These are phyloP conservation scores for Camponotus pennsylvanicus DNA, from an alignment of 1,140 invertebrate genomes.

Conservation along the genomic window DNA sequence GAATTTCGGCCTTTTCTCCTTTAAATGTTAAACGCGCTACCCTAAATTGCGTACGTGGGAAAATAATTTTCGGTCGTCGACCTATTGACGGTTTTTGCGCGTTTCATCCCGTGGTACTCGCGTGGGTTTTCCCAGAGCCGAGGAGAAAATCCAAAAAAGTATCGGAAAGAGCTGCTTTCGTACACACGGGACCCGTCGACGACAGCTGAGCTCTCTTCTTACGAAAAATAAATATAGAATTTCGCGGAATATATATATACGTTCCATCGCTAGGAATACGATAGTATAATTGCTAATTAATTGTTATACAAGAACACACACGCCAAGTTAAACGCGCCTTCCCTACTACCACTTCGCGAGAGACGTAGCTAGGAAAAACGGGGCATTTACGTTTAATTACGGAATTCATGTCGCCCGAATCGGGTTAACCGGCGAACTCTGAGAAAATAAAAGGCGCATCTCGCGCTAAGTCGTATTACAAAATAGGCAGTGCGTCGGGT, in stretches of 20 bases:
- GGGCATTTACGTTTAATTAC: conserved; percentile 7
- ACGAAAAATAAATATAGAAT: conserved; percentile 48
- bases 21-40: conserved; percentile 26
- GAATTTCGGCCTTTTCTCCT: background rate
- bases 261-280: conserved; percentile 17
- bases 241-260: conserved; percentile 1
- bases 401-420: conserved; percentile 22
- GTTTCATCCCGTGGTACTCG: conserved; percentile 25
- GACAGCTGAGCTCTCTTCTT: conserved; percentile 33
- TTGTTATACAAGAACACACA: conserved; percentile 24
- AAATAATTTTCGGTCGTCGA: conserved; percentile 53
- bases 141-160: conserved; percentile 4
- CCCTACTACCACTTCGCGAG: background rate
- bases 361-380: conserved; percentile 1
- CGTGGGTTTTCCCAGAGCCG: background rate
- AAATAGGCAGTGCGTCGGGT: conserved; percentile 42
- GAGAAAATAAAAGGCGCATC: conserved; percentile 24
- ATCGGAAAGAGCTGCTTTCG: background rate
- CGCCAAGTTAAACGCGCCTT: conserved; percentile 3
- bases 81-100: conserved; percentile 23
- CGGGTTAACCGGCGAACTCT: background rate
- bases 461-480: conserved; percentile 51
- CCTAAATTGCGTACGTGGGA: conserved; percentile 34
- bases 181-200: background rate
- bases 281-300: conserved; percentile 45